Base-by-base conservation (phyloP, 2,888 invertebrate species). In the Lypha dubia region DNA sequence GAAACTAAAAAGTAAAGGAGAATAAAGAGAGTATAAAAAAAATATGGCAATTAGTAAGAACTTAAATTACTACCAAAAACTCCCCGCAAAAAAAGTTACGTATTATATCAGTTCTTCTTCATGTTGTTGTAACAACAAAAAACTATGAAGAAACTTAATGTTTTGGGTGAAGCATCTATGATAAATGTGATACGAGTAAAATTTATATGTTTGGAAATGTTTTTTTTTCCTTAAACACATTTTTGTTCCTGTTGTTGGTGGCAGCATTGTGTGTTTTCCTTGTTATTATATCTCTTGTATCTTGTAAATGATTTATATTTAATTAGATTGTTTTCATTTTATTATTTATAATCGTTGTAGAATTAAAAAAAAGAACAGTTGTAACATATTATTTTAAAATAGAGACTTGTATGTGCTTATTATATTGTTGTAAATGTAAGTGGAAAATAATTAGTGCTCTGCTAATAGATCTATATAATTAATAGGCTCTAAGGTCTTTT, bases 1-100 rank as follows among this genome's bases (percentile, higher is more conserved):
- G 84, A 89, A 88, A 88, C 5, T 28, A 28, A 28, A 28, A 28
- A 88, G 87, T 88, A 88, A 87, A 88, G 86, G 87, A 28, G 5
- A 28, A 28, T 28, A 5, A 28, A 28, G 28, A 87, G 88, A 88
- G 86, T 88, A 87, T 87, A 87, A 86, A 85, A 67, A 68, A 77
- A 60, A 41, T 68, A 81, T 82, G 49, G 83, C 77, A 83, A 77
- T 81, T 81, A 81, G 81, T 70, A 68, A 68, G 62, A 80, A 81
- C 53, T 75, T 68, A 75, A 75, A 70, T 81, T 81, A 62, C 53
- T 46, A 70, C n/a, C n/a, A n/a, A n/a, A n/a, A n/a, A n/a, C 38
- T n/a, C 41, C 15, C 41, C 60, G 35, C 53, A 46, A 62, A n/a
- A 53, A 53, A 62, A 35, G 56, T 15, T 17, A 70, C 60, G 70